Base-by-base conservation (phyloP, 2,797 vertebrate genomes). In the Dryobates pubescens region DNA sequence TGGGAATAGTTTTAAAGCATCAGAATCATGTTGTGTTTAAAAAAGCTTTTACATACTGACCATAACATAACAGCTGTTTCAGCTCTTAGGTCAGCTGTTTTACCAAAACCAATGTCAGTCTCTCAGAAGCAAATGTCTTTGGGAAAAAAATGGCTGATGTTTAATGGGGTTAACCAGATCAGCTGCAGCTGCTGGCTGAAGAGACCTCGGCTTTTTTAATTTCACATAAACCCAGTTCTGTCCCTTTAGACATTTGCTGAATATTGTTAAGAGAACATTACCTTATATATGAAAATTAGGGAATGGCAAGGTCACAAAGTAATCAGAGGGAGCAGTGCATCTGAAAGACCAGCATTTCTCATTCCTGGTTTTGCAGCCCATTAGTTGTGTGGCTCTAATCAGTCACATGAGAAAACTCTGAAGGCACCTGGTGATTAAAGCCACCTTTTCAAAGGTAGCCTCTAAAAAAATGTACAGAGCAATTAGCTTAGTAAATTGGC, bases 371-470 rank as follows among this genome's bases (percentile, higher is more conserved):
- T 79, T 89, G 74, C 69, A 71, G 72, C 76, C 77, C 84, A 47
- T 90, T 80, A 91, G 58, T 67, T 57, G 27, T 36, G 36, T 63
- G 32, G 65, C 77, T 90, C 81, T 69, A 71, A 92, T 87, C 86
- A 77, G 61, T 74, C 93, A 78, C 62, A 16, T 7, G 47, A 71
- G 43, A 81, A 49, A 72, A 29, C 63, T 62, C 41, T 6, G 41
- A 92, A 89, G 86, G 89, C 51, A 93, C 93, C 71, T 91, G 81
- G 59, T 90, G 95, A 94, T 91, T 93, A 93, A 93, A 93, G 64
- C 41, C 77, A 86, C 74, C 74, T 86, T 91, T 57, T 92, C 79
- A 59, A 80, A 93, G 87, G 41, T 43, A 68, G 67, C 62, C 77
- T 91, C 62, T 77, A 30, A 90, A 92, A 94, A 95, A 89, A 73